phyloP scores from a whole-genome alignment of 1,140 invertebrate species.

The Hetaerina americana region DNA sequence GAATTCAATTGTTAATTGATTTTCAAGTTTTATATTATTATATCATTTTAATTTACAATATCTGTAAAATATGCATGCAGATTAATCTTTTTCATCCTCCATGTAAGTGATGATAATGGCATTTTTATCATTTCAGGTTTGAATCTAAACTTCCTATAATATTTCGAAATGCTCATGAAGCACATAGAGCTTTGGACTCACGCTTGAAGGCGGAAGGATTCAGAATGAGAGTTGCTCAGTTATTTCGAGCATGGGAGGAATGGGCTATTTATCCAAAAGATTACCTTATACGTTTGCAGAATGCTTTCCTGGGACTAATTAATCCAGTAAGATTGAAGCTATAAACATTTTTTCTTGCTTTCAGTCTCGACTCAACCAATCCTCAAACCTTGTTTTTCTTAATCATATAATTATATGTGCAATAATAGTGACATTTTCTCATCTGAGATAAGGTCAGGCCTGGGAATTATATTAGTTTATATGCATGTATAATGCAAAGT shows the following conservation, averaged over 20 bases:
- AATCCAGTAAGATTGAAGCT: background rate
- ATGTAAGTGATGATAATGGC: background rate
- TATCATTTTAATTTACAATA: background rate
- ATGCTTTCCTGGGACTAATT: constrained; percentile 69
- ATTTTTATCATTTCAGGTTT: constrained; percentile 44
- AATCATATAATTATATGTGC: too few species aligned
- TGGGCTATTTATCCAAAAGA: constrained; percentile 94
- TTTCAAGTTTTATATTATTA: background rate
- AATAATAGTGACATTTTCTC: too few species aligned
- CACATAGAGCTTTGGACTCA: constrained; percentile 68
- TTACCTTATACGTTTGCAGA: constrained; percentile 79
- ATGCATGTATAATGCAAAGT: too few species aligned
- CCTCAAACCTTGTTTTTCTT: too few species aligned
- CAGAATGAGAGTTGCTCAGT: constrained; percentile 85
- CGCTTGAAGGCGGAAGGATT: constrained; percentile 92
- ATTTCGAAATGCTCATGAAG: constrained; percentile 67
- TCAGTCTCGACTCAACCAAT: too few species aligned
- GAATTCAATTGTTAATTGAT: background rate
- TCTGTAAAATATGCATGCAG: background rate
- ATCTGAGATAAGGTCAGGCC: too few species aligned
- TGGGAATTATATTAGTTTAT: too few species aligned
- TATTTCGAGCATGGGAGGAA: constrained; percentile 95
- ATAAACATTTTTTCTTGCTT: too few species aligned
- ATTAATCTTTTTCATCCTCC: background rate
- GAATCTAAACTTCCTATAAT: constrained; percentile 75